These are phyloP conservation scores for Beaufortia kweichowensis DNA, from an alignment of 2,113 vertebrate genomes.

Conservation along the genomic window DNA sequence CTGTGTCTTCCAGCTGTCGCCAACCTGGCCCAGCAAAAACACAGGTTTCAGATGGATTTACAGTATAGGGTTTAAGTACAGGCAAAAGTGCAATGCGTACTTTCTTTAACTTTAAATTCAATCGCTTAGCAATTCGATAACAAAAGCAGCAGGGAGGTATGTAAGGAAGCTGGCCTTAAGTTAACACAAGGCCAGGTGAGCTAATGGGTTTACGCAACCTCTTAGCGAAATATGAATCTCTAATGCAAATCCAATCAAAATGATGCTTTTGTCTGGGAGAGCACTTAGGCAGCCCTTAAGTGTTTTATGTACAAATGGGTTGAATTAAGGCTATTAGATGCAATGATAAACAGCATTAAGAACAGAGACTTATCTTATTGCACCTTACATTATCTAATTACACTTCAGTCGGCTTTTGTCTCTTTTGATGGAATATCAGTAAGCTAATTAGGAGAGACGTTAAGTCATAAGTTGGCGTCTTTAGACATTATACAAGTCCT, in stretches of 20 bases:
- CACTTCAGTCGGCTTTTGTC: constrained; percentile 48
- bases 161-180: constrained; percentile 23
- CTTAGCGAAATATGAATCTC: constrained; percentile 47
- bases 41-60: constrained; percentile 31
- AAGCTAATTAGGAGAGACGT: constrained; percentile 50
- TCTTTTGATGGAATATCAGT: constrained; percentile 53
- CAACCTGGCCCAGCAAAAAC: constrained; percentile 68
- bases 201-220: constrained; percentile 38
- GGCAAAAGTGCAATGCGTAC: neutral
- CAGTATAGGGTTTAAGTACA: constrained; percentile 11
- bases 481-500: constrained; percentile 23
- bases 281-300: constrained; percentile 57
- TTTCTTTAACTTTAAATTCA: neutral
- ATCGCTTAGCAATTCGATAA: neutral
- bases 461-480: constrained; percentile 33
- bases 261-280: constrained; percentile 57
- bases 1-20: constrained; percentile 74
- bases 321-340: constrained; percentile 57
- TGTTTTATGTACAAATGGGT: constrained; percentile 57
- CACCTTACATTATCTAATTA: constrained; percentile 57
- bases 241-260: constrained; percentile 58
- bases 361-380: constrained; percentile 55
- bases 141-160: neutral
- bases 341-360: constrained; percentile 56
- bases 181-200: constrained; percentile 34